phyloP scores from a whole-genome alignment of 2,113 vertebrate genomes.

The Myiopsitta monachus region DNA sequence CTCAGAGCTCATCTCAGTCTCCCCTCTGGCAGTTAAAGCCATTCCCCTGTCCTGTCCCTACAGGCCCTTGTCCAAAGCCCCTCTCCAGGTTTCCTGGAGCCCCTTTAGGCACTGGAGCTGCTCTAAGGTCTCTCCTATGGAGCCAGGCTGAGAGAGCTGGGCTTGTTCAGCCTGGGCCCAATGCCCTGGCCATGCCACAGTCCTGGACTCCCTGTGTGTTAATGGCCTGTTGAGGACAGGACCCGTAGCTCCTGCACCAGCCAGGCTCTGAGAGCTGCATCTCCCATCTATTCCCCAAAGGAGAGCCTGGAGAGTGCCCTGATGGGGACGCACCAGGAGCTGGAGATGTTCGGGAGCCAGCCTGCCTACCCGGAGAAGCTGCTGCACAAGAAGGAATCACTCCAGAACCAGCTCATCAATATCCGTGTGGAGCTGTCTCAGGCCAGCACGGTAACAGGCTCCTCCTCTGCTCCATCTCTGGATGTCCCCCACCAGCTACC shows the following conservation, averaged over 20 bases:
- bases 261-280: not conserved
- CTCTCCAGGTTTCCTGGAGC: not conserved
- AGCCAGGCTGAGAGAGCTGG: not conserved
- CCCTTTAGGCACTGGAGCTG: not conserved
- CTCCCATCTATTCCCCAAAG: conserved; percentile 54
- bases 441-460: conserved; percentile 83
- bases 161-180: not conserved
- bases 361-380: conserved; percentile 85
- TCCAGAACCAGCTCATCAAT: conserved; percentile 95
- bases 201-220: fast-evolving
- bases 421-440: conserved; percentile 94
- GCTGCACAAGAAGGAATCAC: conserved; percentile 88
- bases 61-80: not conserved
- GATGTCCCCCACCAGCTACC: fast-evolving
- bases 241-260: not conserved
- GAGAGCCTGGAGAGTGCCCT: conserved; percentile 92
- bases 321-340: conserved; percentile 92
- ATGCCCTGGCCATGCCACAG: fast-evolving
- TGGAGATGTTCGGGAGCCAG: conserved; percentile 90
- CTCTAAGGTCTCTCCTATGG: not conserved
- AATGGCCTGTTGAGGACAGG: not conserved
- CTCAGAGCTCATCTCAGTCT: too few species aligned
- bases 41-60: not conserved
- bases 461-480: not conserved
- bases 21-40: too few species aligned